phyloP scores from a whole-genome alignment of 2,797 vertebrate species.

The Centroberyx gerrardi region DNA sequence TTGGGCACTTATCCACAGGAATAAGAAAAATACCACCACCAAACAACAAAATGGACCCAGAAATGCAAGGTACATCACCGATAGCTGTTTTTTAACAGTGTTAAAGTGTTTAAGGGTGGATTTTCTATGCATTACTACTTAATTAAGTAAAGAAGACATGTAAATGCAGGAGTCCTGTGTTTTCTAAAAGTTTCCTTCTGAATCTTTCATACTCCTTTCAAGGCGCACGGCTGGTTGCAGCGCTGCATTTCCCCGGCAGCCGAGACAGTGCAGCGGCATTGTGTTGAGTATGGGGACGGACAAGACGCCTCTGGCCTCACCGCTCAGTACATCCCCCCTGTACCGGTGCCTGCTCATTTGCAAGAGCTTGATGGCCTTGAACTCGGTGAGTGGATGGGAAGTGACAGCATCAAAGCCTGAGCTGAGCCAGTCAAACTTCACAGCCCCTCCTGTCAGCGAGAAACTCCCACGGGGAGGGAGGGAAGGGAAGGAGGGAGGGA shows the following conservation, averaged over 20 bases:
- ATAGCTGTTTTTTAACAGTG: no score
- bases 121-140: no score
- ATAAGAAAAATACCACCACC: no score
- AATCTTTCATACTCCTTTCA: not conserved
- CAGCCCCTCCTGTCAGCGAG: constrained; percentile 72
- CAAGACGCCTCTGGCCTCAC: constrained; percentile 58
- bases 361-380: constrained; percentile 84
- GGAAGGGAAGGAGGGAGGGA: constrained; percentile 24
- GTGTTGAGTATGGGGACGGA: constrained; percentile 38
- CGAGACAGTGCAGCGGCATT: constrained; percentile 22
- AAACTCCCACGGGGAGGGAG: constrained; percentile 66
- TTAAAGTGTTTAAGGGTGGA: no score
- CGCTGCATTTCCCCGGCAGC: constrained; percentile 17
- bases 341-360: constrained; percentile 78
- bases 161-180: no score
- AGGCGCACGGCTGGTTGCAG: constrained; percentile 6
- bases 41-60: no score
- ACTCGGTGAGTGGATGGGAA: constrained; percentile 84
- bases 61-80: no score
- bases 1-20: no score
- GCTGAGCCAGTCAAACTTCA: constrained; percentile 84
- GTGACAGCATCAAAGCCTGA: constrained; percentile 87
- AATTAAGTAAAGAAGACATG: no score
- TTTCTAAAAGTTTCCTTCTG: no score
- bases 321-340: constrained; percentile 52